Conservation (phyloP, 2,888 invertebrate genomes). For the Dasysyrphus albostriatus region DNA sequence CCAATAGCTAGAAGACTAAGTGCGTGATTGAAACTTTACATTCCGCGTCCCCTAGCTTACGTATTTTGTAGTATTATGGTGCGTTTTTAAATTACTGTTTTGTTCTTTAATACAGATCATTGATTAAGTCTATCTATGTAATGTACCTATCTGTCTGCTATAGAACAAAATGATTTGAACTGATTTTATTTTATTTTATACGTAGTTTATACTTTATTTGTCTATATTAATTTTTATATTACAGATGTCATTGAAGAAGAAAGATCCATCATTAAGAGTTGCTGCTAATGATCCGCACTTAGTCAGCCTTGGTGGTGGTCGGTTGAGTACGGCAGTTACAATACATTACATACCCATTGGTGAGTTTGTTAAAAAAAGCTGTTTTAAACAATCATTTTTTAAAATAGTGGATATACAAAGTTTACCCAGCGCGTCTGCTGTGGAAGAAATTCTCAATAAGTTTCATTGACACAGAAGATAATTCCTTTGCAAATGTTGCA, state of each 20-base stretch:
- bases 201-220: neutral
- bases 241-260: slow-evolving; percentile 84
- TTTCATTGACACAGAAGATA: neutral
- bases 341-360: slow-evolving; percentile 95
- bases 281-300: slow-evolving; percentile 94
- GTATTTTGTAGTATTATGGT: neutral
- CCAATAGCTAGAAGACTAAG: neutral
- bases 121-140: neutral
- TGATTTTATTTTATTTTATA: neutral
- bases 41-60: neutral
- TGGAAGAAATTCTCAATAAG: neutral
- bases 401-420: neutral
- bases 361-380: slow-evolving; percentile 81
- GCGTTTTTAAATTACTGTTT: neutral
- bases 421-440: neutral
- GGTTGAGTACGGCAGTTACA: slow-evolving; percentile 96
- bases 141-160: neutral
- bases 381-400: neutral
- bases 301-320: slow-evolving; percentile 95
- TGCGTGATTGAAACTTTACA: neutral
- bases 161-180: neutral
- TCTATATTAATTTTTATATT: slow-evolving; percentile 55
- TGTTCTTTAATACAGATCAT: neutral
- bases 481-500: too few species aligned
- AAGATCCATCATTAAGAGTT: slow-evolving; percentile 85